Conservation (phyloP, 2,113 vertebrate genomes). For the Spea bombifrons region DNA sequence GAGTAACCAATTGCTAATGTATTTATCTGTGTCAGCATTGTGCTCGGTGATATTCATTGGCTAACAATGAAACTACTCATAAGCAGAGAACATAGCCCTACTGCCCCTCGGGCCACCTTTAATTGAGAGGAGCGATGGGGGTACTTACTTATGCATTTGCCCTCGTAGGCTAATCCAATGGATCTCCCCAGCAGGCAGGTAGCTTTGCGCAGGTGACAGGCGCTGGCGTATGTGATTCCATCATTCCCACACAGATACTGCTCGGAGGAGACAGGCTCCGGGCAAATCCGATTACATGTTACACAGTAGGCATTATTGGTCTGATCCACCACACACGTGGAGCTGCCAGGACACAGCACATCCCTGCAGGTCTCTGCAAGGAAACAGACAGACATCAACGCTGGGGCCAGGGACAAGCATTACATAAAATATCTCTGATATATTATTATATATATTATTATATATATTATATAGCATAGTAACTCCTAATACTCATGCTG, state of each 20-base stretch:
- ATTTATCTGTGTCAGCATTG: no score
- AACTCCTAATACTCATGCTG: no score
- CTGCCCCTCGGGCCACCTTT: no score
- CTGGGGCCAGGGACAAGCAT: background rate
- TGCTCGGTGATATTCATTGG: no score
- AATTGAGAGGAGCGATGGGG: background rate
- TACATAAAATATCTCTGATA: background rate
- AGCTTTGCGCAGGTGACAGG: conserved; percentile 93
- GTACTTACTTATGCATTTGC: conserved; percentile 95
- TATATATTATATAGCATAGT: no score
- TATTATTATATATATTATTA: background rate
- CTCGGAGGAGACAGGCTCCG: conserved; percentile 86
- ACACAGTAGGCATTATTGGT: conserved; percentile 97
- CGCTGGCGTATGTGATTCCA: conserved; percentile 88
- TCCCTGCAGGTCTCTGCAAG: conserved; percentile 91
- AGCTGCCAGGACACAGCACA: conserved; percentile 90
- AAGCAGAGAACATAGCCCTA: no score
- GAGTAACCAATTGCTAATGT: no score
- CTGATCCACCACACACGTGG: conserved; percentile 95
- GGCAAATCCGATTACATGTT: conserved; percentile 94
- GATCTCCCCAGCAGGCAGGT: conserved; percentile 94
- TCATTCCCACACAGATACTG: conserved; percentile 98
- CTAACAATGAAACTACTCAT: no score
- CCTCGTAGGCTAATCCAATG: conserved; percentile 94
- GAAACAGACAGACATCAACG: conserved; percentile 36